Evolutionary conservation across 1,140 invertebrate genomes (phyloP), one percentile per base, ranked within the genome.

Genomic region (Agraylea sexmaculata): DNA sequence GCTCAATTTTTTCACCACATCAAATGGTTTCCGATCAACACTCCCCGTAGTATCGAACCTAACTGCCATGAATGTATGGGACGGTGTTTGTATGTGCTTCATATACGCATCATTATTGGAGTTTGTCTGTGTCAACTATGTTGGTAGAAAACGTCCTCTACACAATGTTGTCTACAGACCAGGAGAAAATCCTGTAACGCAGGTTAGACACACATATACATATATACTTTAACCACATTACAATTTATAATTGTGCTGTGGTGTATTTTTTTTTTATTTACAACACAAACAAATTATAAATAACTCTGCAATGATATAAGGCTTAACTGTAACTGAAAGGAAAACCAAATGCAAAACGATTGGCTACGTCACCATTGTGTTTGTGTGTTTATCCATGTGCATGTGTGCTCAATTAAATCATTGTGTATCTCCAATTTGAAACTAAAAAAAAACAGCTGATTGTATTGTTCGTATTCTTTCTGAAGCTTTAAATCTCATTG

Each of bases 1-100:
- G 89, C 78, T 93, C 77, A 92, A 92, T 72, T 92, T 92, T 76
- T 92, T 92, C 80, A 93, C 89, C 50, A 93, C 88, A 54, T 88
- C 84, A 40, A 88, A 86, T 56, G 83, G 83, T 55, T 88, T 87
- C 63, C 78, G 84, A 53, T 83, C 80, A 50, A 91, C 87, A 30
- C 69, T 92, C 55, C 89, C 89, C 3, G 88, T 92, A 33, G 88
- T 92, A 33, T 91, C 87, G 10, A 91, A 92, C 62, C 61, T 93
- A 51, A 90, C 86, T 36, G 89, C 89, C 8, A 92, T 93, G 87
- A 93, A 93, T 65, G 83, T 92, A 8, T 92, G 88, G 88, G 89
- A 92, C 56, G 87, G 87, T 37, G 88, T 92, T 13, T 92, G 88
- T 55, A 93, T 92, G 89, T 91, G 87, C 64, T 93, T 92, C 74